Evolutionary conservation across 2,797 vertebrate species (phyloP).

Genomic region (Gymnocypris eckloni): DNA sequence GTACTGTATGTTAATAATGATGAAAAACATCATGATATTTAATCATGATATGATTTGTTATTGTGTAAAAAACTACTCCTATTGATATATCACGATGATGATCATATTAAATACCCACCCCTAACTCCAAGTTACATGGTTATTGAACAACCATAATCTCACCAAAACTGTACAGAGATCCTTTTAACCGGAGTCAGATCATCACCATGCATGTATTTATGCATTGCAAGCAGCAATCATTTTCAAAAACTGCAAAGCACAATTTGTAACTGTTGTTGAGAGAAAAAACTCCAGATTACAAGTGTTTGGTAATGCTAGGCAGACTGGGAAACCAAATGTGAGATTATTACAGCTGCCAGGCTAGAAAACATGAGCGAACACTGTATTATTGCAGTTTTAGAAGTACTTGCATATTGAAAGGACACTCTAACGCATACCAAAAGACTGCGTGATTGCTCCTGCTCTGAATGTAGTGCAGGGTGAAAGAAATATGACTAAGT

Average conservation of each 20-base stretch:
- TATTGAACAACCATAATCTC: background rate
- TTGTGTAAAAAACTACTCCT: background rate
- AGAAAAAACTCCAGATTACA: slow-evolving; percentile 33
- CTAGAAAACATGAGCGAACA: slow-evolving; percentile 11
- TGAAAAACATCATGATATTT: background rate
- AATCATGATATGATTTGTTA: background rate
- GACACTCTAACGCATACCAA: background rate
- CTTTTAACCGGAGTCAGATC: background rate
- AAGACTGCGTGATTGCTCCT: slow-evolving; percentile 12
- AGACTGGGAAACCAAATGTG: slow-evolving; percentile 42
- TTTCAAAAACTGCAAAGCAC: slow-evolving; percentile 17
- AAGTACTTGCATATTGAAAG: slow-evolving; percentile 3
- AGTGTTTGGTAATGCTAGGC: slow-evolving; percentile 38
- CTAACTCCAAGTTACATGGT: background rate
- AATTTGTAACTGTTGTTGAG: slow-evolving; percentile 14
- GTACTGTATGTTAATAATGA: background rate
- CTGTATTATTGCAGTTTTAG: slow-evolving; percentile 16
- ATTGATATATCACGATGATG: background rate
- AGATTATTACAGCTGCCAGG: slow-evolving; percentile 37
- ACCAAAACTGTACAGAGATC: background rate
- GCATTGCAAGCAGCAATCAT: background rate
- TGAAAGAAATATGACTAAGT: background rate
- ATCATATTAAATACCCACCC: background rate
- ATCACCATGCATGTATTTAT: background rate
- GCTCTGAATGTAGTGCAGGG: background rate